Evolutionary conservation across 2,113 vertebrate species (phyloP), one percentile per base, ranked within the genome.

Genomic region (Spea bombifrons): DNA sequence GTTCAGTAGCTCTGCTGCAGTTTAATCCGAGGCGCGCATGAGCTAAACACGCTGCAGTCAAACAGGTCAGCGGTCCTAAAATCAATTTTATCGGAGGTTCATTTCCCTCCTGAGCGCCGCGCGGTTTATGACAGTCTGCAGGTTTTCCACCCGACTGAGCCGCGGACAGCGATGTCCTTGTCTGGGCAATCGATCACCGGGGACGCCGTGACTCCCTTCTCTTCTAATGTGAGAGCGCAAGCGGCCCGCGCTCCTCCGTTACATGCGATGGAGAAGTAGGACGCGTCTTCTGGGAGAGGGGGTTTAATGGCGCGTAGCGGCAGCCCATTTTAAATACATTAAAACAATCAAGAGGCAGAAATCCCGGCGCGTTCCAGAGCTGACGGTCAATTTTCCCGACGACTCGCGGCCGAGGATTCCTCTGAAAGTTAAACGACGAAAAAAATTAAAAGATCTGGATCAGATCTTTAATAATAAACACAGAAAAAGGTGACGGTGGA

Each of bases 21-120:
- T 83, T 81, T 82, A 81, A 84, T 86, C 30, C 84, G 75, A 74
- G 30, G 82, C 59, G 78, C 66, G 86, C 72, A 72, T 76, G 75
- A 81, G 71, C 83, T 78, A 66, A 75, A 63, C 70, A 47, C 73
- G 79, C 46, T 82, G 68, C 74, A 87, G 53, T 86, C 82, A 82
- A 63, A 45, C 52, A 76, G 85, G 85, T 89, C 75, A 75, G 59
- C 85, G 88, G 89, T 85, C 84, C 85, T 86, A 83, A 91, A 91
- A 93, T 92, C 89, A 89, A 85, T 92, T 91, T 87, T 92, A 81
- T 55, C 80, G 69, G 82, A 83, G 84, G 82, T 88, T 86, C 88
- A 91, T 95, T 93, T 94, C 76, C 88, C 85, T 76, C n/a, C n/a
- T n/a, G n/a, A n/a, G 85, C 84, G 89, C 88, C 86, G 71, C 84